phyloP scores from a whole-genome alignment of 2,113 vertebrate genomes.

The Polyodon spathula region DNA sequence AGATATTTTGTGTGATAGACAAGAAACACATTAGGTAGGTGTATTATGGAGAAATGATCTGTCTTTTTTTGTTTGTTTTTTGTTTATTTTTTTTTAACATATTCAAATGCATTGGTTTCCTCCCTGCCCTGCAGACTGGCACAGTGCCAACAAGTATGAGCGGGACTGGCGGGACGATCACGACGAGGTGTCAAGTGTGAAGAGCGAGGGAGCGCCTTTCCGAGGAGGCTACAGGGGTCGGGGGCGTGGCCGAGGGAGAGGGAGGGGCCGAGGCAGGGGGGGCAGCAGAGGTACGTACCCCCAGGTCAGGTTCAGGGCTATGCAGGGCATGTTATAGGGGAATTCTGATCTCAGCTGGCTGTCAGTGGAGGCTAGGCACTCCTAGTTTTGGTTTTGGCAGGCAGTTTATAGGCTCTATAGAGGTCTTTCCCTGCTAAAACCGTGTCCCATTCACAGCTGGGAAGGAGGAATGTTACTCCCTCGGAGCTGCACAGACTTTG shows the following conservation, averaged over 20 bases:
- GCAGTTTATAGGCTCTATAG: neutral
- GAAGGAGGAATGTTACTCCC: neutral
- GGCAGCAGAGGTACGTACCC: conserved; percentile 52
- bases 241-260: conserved; percentile 78
- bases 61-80: neutral
- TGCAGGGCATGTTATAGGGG: conserved; percentile 22
- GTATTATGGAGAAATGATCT: too few species aligned
- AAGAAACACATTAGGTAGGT: too few species aligned
- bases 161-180: conserved; percentile 84
- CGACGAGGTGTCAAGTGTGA: conserved; percentile 92
- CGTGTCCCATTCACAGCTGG: neutral
- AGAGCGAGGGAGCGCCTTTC: conserved; percentile 88
- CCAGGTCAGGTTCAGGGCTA: conserved; percentile 22
- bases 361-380: neutral
- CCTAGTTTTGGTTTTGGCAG: conserved; percentile 27
- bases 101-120: too few species aligned
- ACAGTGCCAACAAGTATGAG: conserved; percentile 82
- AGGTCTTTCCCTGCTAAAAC: neutral
- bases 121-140: conserved; percentile 75
- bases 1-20: too few species aligned
- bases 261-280: conserved; percentile 81
- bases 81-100: conserved; percentile 2
- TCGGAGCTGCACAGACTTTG: too few species aligned
- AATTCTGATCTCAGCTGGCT: conserved; percentile 3
- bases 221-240: conserved; percentile 82